Conservation (phyloP, 2,797 vertebrate species). For the Gallirallus australis region DNA sequence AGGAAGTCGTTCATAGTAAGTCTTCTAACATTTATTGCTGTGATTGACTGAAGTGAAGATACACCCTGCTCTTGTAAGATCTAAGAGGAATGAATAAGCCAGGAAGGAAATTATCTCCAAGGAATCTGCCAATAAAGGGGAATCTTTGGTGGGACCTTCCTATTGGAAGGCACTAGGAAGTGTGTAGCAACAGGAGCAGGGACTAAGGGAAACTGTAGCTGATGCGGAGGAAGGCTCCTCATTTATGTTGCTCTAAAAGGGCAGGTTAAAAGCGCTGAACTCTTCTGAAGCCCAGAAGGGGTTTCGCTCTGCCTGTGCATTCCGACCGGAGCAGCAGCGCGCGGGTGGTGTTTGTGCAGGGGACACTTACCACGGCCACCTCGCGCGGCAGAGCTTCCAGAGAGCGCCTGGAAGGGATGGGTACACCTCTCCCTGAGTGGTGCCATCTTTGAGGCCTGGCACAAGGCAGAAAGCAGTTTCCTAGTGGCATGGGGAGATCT, state of each 20-base stretch:
- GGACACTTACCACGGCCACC: not conserved
- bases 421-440: not conserved
- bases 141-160: not conserved
- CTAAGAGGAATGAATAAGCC: not conserved
- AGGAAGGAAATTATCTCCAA: not conserved
- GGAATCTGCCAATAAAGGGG: not conserved
- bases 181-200: not conserved
- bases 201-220: not conserved
- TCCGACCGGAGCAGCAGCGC: fast-evolving
- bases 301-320: not conserved
- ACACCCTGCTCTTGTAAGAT: not conserved
- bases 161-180: not conserved
- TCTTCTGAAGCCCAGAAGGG: not conserved
- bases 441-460: fast-evolving
- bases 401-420: not conserved
- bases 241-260: not conserved
- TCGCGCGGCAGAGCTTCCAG: not conserved
- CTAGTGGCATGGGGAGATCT: not conserved
- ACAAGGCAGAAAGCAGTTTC: not conserved
- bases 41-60: not conserved
- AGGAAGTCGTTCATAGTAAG: not conserved
- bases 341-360: fast-evolving
- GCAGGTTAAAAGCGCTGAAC: not conserved
- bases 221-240: not conserved
- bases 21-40: not conserved